These are phyloP conservation scores for Marmota flaviventris DNA, from an alignment of 2,113 vertebrate species.

Conservation along the genomic window DNA sequence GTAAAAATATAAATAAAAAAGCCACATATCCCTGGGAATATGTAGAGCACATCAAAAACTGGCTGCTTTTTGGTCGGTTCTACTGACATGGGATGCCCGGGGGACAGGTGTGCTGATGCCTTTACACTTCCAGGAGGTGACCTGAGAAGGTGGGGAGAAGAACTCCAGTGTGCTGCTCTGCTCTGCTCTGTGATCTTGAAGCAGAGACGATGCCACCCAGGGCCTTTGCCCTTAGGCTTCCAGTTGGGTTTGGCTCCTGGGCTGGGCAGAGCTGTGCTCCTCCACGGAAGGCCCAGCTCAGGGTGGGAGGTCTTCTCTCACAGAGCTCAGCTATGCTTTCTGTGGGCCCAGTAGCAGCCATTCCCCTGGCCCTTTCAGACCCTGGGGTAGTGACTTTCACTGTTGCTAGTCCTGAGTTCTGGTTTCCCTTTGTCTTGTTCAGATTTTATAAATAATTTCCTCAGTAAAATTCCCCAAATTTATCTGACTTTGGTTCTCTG, in stretches of 20 bases:
- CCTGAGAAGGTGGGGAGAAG: not conserved
- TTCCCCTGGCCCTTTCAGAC: not conserved
- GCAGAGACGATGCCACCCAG: not conserved
- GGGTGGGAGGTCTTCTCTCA: not conserved
- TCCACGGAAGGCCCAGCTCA: not conserved
- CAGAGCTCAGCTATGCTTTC: not conserved
- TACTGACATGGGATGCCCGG: not conserved
- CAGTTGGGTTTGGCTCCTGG: not conserved
- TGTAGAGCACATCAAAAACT: not conserved
- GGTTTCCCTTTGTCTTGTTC: not conserved
- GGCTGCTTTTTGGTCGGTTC: not conserved
- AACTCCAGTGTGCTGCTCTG: not conserved
- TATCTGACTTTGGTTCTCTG: not conserved
- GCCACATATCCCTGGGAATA: not conserved
- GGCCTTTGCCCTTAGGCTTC: not conserved
- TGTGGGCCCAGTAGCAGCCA: not conserved
- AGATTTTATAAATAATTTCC: not conserved
- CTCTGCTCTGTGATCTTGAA: too few relatives aligned
- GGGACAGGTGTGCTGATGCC: too few relatives aligned
- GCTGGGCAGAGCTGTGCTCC: not conserved
- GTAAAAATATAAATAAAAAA: not conserved
- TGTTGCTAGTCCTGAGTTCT: not conserved
- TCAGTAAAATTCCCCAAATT: not conserved
- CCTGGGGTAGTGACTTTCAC: not conserved
- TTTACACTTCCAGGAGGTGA: not conserved